Evolutionary conservation across 2,797 vertebrate species (phyloP), one percentile per base, ranked within the genome.

Genomic region (Lacerta agilis): DNA sequence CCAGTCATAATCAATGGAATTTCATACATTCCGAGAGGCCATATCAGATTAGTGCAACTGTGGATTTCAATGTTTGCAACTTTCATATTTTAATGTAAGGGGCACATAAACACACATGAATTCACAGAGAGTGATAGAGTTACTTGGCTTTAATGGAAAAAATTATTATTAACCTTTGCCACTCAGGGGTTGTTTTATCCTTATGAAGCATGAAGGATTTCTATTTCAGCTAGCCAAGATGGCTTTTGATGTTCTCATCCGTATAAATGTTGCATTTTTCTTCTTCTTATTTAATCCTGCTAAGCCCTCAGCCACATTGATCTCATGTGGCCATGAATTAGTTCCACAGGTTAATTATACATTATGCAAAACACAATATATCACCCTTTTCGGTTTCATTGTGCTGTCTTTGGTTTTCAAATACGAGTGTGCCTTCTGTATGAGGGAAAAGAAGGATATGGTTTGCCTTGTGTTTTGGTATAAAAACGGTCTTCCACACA

Each of bases 311-410:
- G 49, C 13, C 18, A 71, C 29, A 64, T 1, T 79, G 33, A 67
- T 90, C 18, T 25, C 64, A 38, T 49, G 2, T 58, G 66, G 43
- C 82, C 92, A 78, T 55, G 25, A 93, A 94, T 91, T 91, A 78
- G 41, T 89, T 92, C 45, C 58, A 55, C 11, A 25, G 75, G 75
- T 83, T 83, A 83, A 88, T 88, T 83, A 83, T 66, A 81, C 79
- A 81, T 83, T 88, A 88, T 79, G 79, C 55, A 82, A 58, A 69
- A 89, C 78, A 45, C 61, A 64, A n/a, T 4, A 66, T 81, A 2
- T 17, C 15, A 2, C 0, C 84, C 8, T 10, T 29, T 82, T 92
- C 55, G 2, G 61, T 8, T 91, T 90, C 15, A 61, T n/a, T 64
- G 17, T 61, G 11, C 77, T 86, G 23, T 11, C n/a, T 58, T 71